Percentiles rank a stretch among this genome's conserved stretches.
These are phyloP conservation scores for Turritopsis rubra DNA, from an alignment of 30 jellyfish, hydroid and myxozoan species.

Conservation along the genomic window DNA sequence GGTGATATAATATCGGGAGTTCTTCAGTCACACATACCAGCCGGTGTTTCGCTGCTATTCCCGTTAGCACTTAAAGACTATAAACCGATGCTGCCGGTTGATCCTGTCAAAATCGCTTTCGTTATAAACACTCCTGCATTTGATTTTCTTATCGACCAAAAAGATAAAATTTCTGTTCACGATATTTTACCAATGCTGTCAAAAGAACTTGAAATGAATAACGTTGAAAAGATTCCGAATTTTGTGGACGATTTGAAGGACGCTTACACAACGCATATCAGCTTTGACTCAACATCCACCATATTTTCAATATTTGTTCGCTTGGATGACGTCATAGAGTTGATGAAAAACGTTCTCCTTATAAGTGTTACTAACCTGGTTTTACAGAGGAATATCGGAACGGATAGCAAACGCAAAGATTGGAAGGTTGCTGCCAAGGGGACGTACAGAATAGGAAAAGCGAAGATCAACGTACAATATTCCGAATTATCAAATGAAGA, in stretches of 20 bases:
- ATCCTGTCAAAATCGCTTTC: constrained; percentile 77
- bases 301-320: constrained; percentile 76
- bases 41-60: constrained; percentile 83
- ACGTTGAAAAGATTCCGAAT: constrained; percentile 57
- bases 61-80: constrained; percentile 40
- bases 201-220: constrained; percentile 52
- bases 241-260: constrained; percentile 55
- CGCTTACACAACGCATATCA: constrained; percentile 90
- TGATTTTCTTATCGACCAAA: constrained; percentile 83
- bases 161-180: constrained; percentile 65
- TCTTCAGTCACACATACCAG: constrained; percentile 85
- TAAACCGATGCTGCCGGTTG: constrained; percentile 1
- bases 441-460: constrained; percentile 49
- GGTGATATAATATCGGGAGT: constrained; percentile 49
- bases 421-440: constrained; percentile 95
- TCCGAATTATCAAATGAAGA: constrained; percentile 68
- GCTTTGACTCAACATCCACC: constrained; percentile 66
- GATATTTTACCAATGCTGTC: constrained; percentile 53
- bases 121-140: constrained; percentile 85
- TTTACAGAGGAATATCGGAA: constrained; percentile 48
- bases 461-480: constrained; percentile 68
- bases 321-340: constrained; percentile 62
- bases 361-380: constrained; percentile 62
- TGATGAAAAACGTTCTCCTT: constrained; percentile 56
- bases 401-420: constrained; percentile 38